phyloP scores from a whole-genome alignment of 2,113 vertebrate species.

The Bujurquina vittata region DNA sequence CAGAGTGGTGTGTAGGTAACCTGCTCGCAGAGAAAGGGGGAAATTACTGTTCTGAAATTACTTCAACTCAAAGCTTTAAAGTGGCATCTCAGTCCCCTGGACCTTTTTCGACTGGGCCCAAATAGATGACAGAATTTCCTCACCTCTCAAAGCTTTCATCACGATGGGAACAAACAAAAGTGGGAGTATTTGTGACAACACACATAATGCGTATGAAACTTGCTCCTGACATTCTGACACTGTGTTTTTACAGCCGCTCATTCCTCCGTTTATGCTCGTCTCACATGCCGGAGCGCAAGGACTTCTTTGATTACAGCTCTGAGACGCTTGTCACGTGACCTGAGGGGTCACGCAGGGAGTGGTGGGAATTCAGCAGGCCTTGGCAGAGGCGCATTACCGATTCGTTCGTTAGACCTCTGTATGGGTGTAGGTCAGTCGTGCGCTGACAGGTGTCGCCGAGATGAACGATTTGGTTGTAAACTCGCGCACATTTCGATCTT shows the following conservation, averaged over 20 bases:
- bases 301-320: slow-evolving; percentile 3
- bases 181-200: slow-evolving; percentile 46
- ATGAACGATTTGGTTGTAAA: slow-evolving; percentile 51
- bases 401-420: slow-evolving; percentile 56
- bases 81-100: slow-evolving; percentile 34
- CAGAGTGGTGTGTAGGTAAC: slow-evolving; percentile 66
- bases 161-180: slow-evolving; percentile 31
- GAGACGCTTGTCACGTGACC: slow-evolving; percentile 34
- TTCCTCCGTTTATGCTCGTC: slow-evolving; percentile 14
- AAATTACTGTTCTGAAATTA: slow-evolving; percentile 69
- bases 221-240: slow-evolving; percentile 9
- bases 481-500: slow-evolving; percentile 25
- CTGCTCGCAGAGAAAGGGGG: slow-evolving; percentile 49
- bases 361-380: slow-evolving; percentile 15
- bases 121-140: slow-evolving; percentile 54
- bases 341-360: slow-evolving; percentile 36
- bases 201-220: slow-evolving; percentile 20
- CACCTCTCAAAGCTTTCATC: slow-evolving; percentile 51
- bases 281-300: not conserved
- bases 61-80: slow-evolving; percentile 58
- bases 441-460: slow-evolving; percentile 55
- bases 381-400: slow-evolving; percentile 41
- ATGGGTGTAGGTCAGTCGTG: slow-evolving; percentile 48
- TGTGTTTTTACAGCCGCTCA: slow-evolving; percentile 23
- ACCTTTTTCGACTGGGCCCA: slow-evolving; percentile 32